A percentile compares a stretch with the other conserved stretches of the same genome.
Evolutionary conservation across 37 sponge, comb jelly and placozoan species (phyloP).

Genomic region (Hexactinellida sp.): DNA sequence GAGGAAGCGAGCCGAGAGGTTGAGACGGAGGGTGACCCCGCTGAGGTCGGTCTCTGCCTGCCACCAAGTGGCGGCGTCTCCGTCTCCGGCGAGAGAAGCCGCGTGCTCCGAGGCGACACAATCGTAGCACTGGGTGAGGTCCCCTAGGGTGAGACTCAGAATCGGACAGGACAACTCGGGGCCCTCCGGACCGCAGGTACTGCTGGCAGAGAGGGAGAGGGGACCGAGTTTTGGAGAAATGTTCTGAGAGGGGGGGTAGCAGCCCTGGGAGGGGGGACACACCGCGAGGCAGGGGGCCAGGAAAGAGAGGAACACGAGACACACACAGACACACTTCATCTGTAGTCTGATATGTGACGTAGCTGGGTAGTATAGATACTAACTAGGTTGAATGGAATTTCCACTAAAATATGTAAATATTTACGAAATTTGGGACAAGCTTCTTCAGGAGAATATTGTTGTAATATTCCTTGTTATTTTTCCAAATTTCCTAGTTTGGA

Average conservation of each 20-base stretch:
- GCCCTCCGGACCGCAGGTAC: background rate
- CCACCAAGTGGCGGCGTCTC: conserved; percentile 43
- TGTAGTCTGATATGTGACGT: no score
- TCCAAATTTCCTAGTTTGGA: no score
- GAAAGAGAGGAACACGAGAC: background rate
- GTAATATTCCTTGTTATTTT: no score
- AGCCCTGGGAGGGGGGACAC: background rate
- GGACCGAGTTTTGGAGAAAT: background rate
- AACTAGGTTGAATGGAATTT: no score
- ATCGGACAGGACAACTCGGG: background rate
- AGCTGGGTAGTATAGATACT: no score
- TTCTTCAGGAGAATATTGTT: no score
- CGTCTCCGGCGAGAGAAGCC: conserved; percentile 31
- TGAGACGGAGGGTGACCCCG: background rate
- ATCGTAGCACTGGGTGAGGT: background rate
- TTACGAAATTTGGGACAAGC: no score
- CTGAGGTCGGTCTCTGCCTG: conserved; percentile 34
- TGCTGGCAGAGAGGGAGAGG: background rate
- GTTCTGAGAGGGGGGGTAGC: background rate
- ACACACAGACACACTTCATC: no score
- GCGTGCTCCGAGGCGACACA: conserved; percentile 27
- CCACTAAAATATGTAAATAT: no score
- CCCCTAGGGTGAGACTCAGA: background rate
- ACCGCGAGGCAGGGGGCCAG: background rate
- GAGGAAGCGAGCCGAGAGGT: conserved; percentile 22